Evolutionary conservation across 2,113 vertebrate species (phyloP).

Genomic region (Indicator maculatus): DNA sequence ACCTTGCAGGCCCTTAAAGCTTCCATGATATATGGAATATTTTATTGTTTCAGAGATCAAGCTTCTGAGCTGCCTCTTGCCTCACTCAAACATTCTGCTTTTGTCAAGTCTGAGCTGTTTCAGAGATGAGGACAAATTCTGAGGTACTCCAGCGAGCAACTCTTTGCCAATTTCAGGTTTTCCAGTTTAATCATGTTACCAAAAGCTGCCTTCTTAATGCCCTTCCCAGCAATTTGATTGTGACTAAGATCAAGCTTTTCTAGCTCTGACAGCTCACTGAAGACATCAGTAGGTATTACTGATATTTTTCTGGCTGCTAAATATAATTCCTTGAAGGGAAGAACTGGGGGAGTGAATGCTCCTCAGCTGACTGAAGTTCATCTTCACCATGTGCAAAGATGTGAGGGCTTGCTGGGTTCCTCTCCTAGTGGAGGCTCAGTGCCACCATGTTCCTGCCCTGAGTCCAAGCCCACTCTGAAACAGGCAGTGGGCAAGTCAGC

Average conservation of each 20-base stretch:
- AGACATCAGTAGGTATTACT: slow-evolving; percentile 68
- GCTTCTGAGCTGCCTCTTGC: slow-evolving; percentile 50
- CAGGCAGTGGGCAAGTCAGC: slow-evolving; percentile 61
- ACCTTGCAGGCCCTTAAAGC: slow-evolving; percentile 27
- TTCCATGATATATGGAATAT: slow-evolving; percentile 57
- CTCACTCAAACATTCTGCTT: slow-evolving; percentile 70
- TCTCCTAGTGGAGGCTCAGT: slow-evolving; percentile 67
- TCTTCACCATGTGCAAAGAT: slow-evolving; percentile 61
- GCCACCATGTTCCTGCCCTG: slow-evolving; percentile 44
- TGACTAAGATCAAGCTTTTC: slow-evolving; percentile 72
- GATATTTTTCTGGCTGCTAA: slow-evolving; percentile 74
- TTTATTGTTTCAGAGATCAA: slow-evolving; percentile 71
- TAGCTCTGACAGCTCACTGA: slow-evolving; percentile 72
- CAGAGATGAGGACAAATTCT: slow-evolving; percentile 61
- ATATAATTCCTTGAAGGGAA: slow-evolving; percentile 73
- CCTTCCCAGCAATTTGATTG: slow-evolving; percentile 74
- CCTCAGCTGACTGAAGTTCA: slow-evolving; percentile 63
- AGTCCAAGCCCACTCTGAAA: slow-evolving; percentile 51
- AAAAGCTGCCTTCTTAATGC: slow-evolving; percentile 61
- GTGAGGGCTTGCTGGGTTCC: slow-evolving; percentile 49
- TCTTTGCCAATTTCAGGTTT: slow-evolving; percentile 77
- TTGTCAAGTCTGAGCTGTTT: slow-evolving; percentile 76
- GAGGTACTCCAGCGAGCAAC: slow-evolving; percentile 65
- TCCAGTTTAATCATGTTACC: slow-evolving; percentile 71
- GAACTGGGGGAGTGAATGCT: slow-evolving; percentile 56